Evolutionary conservation across 2,888 invertebrate genomes (phyloP), one percentile per base, ranked within the genome.

Genomic region (Melanostoma scalare): DNA sequence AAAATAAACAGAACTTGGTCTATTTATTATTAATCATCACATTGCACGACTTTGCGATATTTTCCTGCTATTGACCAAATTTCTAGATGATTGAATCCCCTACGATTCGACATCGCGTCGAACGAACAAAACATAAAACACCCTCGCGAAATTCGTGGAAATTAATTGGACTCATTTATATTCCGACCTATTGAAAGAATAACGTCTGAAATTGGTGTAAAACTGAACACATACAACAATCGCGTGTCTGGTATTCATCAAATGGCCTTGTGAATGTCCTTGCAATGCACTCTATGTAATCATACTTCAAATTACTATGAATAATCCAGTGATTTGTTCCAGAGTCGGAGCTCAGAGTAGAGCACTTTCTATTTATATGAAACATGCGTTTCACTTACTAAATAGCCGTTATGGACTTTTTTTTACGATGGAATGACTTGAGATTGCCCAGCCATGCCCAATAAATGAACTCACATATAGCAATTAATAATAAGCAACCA

Each of bases 251-350:
- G 36, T 46, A 46, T 10, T 55, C n/a, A 35, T 36, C 5, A 48
- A 48, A 40, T 35, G 48, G 3, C 73, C 65, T 65, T 42, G 56
- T 4, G 4, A 31, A 52, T 30, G 63, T 46, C 46, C 63, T 38
- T 33, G n/a, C 50, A 6, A 31, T 33, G 8, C 6, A 4, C 53
- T 53, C 46, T 30, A 38, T 63, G 55, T 73, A 73, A 73, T 73
- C 55, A 38, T 38, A 48, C 73, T 56, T 48, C 20, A 48, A 73
- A 73, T 65, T 65, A 56, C 48, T 9, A 65, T 65, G 46, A 73
- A 73, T 73, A 73, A 63, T 73, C 63, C 9, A 73, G 61, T 55
- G 53, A 72, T 72, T 72, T 53, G 36, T 53, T 72, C 52, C n/a
- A 35, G 35, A 46, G 46, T 35, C 38, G 44, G 36, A 44, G 33